Conservation (phyloP, 2,797 vertebrate species). For the Anisognathus igniventris region DNA sequence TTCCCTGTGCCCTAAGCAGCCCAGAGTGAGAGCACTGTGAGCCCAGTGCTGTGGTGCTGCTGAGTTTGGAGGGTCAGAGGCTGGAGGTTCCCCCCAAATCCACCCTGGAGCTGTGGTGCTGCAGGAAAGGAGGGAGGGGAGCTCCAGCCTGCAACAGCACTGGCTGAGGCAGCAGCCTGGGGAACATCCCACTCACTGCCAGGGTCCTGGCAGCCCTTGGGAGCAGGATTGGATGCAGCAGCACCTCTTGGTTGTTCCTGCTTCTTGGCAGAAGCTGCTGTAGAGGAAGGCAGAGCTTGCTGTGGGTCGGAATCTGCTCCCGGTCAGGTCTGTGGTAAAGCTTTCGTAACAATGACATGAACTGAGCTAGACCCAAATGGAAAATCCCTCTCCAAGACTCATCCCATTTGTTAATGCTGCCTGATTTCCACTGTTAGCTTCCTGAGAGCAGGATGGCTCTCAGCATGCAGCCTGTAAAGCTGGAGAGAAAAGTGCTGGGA, state of each 20-base stretch:
- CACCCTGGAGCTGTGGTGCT: not conserved
- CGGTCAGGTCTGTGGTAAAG: not conserved
- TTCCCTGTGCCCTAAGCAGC: not conserved
- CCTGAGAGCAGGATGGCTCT: not conserved
- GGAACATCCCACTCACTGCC: not conserved
- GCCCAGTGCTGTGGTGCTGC: not conserved
- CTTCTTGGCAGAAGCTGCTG: not conserved
- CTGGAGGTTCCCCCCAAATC: not conserved
- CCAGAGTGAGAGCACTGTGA: not conserved
- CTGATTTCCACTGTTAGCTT: not conserved
- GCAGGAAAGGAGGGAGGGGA: not conserved
- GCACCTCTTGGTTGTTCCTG: not conserved
- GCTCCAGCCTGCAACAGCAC: accelerated
- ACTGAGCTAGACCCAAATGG: not conserved
- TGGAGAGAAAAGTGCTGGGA: not conserved
- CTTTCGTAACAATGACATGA: not conserved
- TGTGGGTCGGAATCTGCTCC: not conserved
- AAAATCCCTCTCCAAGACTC: not conserved
- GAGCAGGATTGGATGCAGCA: not conserved
- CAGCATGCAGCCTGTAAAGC: not conserved
- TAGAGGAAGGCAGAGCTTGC: not conserved
- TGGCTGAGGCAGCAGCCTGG: not conserved
- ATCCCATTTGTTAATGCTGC: not conserved
- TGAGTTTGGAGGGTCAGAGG: not conserved
- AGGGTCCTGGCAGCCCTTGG: not conserved